These are phyloP conservation scores for Ennomos quercinarius DNA, from an alignment of 2,888 invertebrate species.

Conservation along the genomic window DNA sequence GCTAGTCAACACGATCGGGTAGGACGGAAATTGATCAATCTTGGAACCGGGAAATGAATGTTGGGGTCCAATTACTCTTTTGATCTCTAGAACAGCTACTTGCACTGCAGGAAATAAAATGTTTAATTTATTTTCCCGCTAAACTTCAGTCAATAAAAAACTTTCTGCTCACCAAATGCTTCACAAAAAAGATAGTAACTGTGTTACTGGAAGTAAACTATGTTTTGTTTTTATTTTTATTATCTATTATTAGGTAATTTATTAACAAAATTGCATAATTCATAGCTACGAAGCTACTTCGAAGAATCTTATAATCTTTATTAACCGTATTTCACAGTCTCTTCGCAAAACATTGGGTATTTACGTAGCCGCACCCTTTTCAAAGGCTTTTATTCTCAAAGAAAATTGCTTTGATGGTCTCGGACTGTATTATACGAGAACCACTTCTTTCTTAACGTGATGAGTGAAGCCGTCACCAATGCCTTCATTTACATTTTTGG, in stretches of 20 bases:
- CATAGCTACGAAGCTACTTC: too few species aligned
- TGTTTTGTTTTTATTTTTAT: too few species aligned
- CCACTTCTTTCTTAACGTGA: too few species aligned
- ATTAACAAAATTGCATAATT: too few species aligned
- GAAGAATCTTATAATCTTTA: neutral
- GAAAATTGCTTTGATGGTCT: conserved; percentile 24
- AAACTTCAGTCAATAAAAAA: neutral
- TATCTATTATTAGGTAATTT: too few species aligned
- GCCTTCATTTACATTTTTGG: too few species aligned
- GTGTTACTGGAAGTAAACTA: too few species aligned
- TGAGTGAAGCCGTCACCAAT: too few species aligned
- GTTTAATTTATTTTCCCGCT: too few species aligned
- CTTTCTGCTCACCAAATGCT: neutral
- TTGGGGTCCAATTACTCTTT: conserved; percentile 65
- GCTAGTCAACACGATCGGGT: conserved; percentile 47
- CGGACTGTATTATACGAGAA: too few species aligned
- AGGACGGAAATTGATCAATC: conserved; percentile 75
- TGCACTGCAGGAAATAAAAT: neutral
- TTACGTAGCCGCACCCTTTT: conserved; percentile 27
- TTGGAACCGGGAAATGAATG: conserved; percentile 66
- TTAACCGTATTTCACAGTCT: conserved; percentile 14
- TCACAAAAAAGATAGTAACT: too few species aligned
- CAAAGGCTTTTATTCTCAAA: conserved; percentile 43
- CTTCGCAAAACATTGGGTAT: conserved; percentile 19
- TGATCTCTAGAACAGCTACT: neutral